These are phyloP conservation scores for Phaonia tiefii DNA, from an alignment of 2,888 invertebrate species.

Conservation along the genomic window DNA sequence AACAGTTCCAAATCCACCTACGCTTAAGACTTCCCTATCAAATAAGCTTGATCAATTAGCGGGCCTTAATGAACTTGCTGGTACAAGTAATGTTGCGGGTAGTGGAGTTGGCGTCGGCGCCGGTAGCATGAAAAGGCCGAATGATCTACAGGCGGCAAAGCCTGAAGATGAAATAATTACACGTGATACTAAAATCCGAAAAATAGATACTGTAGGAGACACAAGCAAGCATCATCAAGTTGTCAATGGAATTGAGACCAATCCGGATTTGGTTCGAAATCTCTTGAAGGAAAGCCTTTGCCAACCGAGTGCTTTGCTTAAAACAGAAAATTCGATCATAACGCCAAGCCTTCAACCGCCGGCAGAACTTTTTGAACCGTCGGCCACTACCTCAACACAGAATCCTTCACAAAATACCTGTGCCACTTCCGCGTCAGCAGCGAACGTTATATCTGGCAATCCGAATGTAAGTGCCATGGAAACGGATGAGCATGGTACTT, in stretches of 20 bases:
- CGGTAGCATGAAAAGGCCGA: conserved; percentile 72
- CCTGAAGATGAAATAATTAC: conserved; percentile 72
- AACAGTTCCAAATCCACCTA: conserved; percentile 55
- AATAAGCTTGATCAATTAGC: conserved; percentile 66
- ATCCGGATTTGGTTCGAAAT: conserved; percentile 87
- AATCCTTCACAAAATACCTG: conserved; percentile 78
- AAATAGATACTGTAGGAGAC: conserved; percentile 71
- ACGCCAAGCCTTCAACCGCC: conserved; percentile 76
- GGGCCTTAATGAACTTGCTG: conserved; percentile 70
- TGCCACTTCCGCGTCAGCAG: conserved; percentile 74
- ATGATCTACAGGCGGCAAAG: conserved; percentile 71
- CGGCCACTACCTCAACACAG: conserved; percentile 77
- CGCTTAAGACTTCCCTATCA: conserved; percentile 52
- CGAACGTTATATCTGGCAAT: conserved; percentile 49
- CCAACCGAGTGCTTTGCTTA: conserved; percentile 74
- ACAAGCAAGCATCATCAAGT: conserved; percentile 72
- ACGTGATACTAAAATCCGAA: conserved; percentile 77
- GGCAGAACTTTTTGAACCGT: conserved; percentile 76
- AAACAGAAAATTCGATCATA: conserved; percentile 73
- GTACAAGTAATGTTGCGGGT: conserved; percentile 66
- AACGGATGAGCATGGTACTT: conserved; percentile 46
- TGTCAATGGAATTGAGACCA: conserved; percentile 87
- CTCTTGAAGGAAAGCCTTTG: conserved; percentile 85
- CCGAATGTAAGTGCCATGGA: conserved; percentile 57
- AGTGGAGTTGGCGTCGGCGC: conserved; percentile 36